Base-by-base conservation (phyloP, 2,797 vertebrate species). In the Hipposideros larvatus region DNA sequence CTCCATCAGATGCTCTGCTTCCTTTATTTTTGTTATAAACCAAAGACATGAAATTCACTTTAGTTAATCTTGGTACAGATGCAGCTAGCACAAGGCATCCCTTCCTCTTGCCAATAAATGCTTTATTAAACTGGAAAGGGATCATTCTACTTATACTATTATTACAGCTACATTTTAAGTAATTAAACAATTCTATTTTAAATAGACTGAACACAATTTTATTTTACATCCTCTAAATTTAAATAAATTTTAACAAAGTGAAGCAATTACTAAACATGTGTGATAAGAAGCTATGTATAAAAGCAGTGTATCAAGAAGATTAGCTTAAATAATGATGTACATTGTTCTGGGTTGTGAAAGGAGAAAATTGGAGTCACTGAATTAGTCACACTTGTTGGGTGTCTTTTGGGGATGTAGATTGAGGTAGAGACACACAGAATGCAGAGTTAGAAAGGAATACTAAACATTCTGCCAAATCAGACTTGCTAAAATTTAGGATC, bases 121-220 rank as follows among this genome's bases (percentile, higher is more conserved):
- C 21, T 71, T 90, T 71, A 65, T 87, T 75, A 21, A 41, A 22
- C 19, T 70, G 66, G 7, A 78, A 93, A 70, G 41, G 3, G 22
- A 16, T 34, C 31, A 55, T 16, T 61, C 61, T 89, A 59, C 31
- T 87, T 57, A 63, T 43, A 51, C 68, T 71, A 34, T 85, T 90
- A 84, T 0, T 55, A 7, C 7, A 57, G 21, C 22, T 85, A 9
- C 15, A 75, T 92, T 92, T 96, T 90, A 37, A 95, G 19, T 26
- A 79, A 24, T 57, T 37, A 43, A 90, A 46, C 9, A 59, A 22
- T 87, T 88, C 22, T 90, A 16, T 70, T 96, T 74, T 55, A 84
- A 87, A 53, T 79, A 84, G 22, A 2, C 6, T 71, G 34, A 80
- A 46, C 48, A 93, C 89, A 90, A 95, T 94, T 90, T 84, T 61